phyloP scores from a whole-genome alignment of 2,797 vertebrate genomes.

The Anas georgica region DNA sequence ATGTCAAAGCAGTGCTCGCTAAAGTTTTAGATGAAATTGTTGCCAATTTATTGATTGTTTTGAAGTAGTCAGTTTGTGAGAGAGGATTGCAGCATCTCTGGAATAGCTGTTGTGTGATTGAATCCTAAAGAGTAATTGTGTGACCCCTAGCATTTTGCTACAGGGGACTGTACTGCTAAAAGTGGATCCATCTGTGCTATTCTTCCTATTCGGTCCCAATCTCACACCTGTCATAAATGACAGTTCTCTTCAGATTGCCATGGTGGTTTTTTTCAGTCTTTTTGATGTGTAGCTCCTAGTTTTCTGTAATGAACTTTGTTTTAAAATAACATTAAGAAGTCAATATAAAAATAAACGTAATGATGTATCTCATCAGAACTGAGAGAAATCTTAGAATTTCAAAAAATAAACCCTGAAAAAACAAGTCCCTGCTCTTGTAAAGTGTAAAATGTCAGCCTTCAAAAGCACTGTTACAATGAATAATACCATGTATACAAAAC shows the following conservation, averaged over 20 bases:
- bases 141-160: neutral
- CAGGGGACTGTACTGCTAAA: neutral
- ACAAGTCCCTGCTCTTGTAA: neutral
- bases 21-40: neutral
- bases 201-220: neutral
- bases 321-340: neutral
- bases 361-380: neutral
- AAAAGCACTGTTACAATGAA: neutral
- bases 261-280: neutral
- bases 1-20: neutral
- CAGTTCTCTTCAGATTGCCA: neutral
- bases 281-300: neutral
- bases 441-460: slow-evolving; percentile 13
- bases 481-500: neutral
- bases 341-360: neutral
- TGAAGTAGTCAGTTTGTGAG: neutral
- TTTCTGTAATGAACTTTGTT: neutral
- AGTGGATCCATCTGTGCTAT: neutral
- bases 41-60: neutral
- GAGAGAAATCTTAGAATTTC: neutral
- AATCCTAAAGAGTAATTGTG: neutral
- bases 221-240: neutral
- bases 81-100: neutral
- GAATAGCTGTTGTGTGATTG: neutral
- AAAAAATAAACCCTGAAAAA: neutral